Percentiles rank a stretch among this genome's conserved stretches.
Evolutionary conservation across 2,888 invertebrate species (phyloP).

Genomic region (Tachina grossa): DNA sequence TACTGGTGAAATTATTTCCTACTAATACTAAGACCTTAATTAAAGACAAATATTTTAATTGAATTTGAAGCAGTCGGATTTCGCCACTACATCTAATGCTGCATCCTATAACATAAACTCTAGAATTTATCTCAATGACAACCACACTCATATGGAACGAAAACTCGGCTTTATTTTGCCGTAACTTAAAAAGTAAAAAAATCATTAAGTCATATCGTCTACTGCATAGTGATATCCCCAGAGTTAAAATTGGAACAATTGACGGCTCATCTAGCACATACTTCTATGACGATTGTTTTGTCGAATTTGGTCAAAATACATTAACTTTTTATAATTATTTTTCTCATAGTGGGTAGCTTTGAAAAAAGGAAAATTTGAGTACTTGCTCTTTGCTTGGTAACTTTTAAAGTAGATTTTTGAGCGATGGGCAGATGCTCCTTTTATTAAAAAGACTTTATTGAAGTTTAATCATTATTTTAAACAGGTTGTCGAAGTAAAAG

Average conservation of each 20-base stretch:
- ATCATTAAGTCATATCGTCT: conserved; percentile 1
- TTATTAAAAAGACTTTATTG: too few species aligned
- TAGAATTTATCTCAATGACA: not conserved
- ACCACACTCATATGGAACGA: not conserved
- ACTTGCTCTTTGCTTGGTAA: too few species aligned
- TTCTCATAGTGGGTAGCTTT: too few species aligned
- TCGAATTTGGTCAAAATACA: not conserved
- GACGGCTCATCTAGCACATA: not conserved
- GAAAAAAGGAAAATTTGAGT: too few species aligned
- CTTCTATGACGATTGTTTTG: not conserved
- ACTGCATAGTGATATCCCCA: conserved; percentile 1
- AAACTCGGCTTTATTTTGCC: not conserved
- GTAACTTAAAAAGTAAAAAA: conserved; percentile 1
- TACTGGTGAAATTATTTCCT: not conserved
- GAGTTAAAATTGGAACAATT: not conserved
- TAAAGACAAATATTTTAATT: not conserved
- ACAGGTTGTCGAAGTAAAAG: too few species aligned
- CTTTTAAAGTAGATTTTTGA: too few species aligned
- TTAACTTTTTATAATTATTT: too few species aligned
- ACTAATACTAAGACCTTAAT: not conserved
- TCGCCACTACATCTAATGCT: not conserved
- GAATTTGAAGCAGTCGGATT: not conserved
- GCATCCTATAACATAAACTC: not conserved
- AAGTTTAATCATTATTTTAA: too few species aligned
- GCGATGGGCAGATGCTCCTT: too few species aligned